Conservation (phyloP, 2,113 vertebrate species). For the Paramormyrops kingsleyae region DNA sequence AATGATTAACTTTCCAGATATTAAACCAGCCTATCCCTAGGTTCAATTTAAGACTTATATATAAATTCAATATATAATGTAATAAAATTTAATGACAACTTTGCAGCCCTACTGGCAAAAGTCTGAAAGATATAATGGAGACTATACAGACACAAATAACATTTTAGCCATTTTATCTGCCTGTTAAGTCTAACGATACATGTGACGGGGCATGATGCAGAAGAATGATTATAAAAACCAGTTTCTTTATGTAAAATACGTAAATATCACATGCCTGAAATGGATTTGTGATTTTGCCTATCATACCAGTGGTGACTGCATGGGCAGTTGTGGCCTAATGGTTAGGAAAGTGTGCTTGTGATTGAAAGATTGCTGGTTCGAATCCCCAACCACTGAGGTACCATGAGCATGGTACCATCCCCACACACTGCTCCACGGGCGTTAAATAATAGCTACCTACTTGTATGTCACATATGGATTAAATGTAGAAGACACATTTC, state of each 20-base stretch:
- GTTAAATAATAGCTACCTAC: no score
- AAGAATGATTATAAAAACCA: neutral
- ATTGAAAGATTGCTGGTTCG: no score
- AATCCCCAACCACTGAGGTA: no score
- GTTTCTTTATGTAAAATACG: neutral
- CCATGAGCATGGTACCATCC: no score
- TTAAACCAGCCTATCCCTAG: neutral
- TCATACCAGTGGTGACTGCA: neutral
- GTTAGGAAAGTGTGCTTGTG: neutral
- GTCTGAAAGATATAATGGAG: neutral
- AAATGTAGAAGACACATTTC: no score
- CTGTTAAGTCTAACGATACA: neutral
- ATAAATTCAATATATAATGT: no score
- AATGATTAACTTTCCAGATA: neutral
- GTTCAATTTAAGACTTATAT: neutral
- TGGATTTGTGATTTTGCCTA: neutral
- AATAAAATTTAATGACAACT: neutral
- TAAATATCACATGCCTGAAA: neutral
- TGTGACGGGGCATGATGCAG: neutral
- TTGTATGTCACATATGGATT: no score
- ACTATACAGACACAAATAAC: neutral
- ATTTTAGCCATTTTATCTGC: neutral
- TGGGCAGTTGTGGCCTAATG: neutral
- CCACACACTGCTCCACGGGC: no score
- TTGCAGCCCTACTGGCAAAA: neutral